Evolutionary conservation across 2,797 vertebrate species (phyloP), one percentile per base, ranked within the genome.

Genomic region (Eurystomus glaucurus): DNA sequence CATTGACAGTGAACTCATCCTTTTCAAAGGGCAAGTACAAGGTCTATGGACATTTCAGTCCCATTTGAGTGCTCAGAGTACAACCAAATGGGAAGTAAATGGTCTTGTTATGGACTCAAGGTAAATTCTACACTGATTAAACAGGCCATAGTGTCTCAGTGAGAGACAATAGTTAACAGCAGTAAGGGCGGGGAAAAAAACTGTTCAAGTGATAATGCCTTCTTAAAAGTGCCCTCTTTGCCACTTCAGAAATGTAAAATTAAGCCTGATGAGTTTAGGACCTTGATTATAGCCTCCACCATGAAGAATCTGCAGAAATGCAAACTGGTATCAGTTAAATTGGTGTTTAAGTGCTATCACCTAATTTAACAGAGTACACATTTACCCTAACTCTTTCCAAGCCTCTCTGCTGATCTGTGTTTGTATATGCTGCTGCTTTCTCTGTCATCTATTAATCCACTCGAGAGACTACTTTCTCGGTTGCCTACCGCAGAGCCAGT

Each of bases 21-120:
- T 64, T 80, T 95, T 92, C 69, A 93, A 94, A 97, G 80, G 66
- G 58, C 80, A 94, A 79, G n/a, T 90, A 69, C 72, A 94, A 96
- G 58, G 77, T 86, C 91, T 51, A 7, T 71, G 71, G 60, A 77
- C 22, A 64, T 55, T 85, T 74, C 77, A 62, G 46, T 81, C 58
- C 66, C 77, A 48, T 92, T 70, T 83, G 70, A 89, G 85, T 57
- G 29, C 74, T 86, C 58, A 64, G 19, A 70, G 20, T 69, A 96
- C 61, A 90, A 92, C 23, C 22, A 86, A 82, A 90, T 83, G 72
- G 31, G 55, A 95, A 79, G 37, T 83, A 92, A 91, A 95, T 85
- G 62, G 60, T 90, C 35, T 88, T 95, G 61, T 86, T 88, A 95
- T 70, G 58, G 43, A 86, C 91, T 90, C 51, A 84, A 90, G 69